Evolutionary conservation across 2,113 vertebrate genomes (phyloP), one percentile per base, ranked within the genome.

Genomic region (Canis aureus): DNA sequence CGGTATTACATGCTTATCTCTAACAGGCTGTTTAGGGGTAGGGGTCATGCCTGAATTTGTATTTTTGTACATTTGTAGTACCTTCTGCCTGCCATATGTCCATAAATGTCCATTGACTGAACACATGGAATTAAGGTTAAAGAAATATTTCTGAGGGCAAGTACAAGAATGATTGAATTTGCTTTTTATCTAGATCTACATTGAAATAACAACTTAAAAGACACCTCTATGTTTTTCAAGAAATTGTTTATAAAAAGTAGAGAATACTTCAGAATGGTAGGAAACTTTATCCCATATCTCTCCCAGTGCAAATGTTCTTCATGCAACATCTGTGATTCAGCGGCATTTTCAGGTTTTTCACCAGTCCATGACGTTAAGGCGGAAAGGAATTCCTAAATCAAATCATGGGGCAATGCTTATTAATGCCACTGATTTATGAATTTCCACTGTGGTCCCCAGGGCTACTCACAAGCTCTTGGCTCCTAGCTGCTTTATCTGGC

Each of bases 121-220:
- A 60, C 83, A 43, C 49, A 59, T 9, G 22, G 3, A 17, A 38
- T 74, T 80, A 69, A 80, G 16, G 27, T 32, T 69, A 78, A 80
- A 85, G 57, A 85, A 59, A 49, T 20, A 15, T 78, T 92, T 95
- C 82, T 73, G 38, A 73, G 69, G n/a, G 22, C 32, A 81, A 94
- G 11, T 43, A 62, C 1, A 57, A 62, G 53, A n/a, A 96, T 89
- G 11, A 59, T 9, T 89, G 27, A 78, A 53, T 91, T 81, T 84
- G 8, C 25, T 59, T 93, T 83, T 23, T 92, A 64, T 13, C 43
- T 53, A 91, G 20, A 82, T 38, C 59, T 22, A 83, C 57, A 53
- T 64, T 17, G 80, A 83, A 95, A 66, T 78, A 92, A 19, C 20
- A 95, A 92, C 5, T 32, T 88, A 81, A 90, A 89, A 23, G 22